Percentiles rank a stretch among this genome's conserved stretches.
Conservation (phyloP, 2,113 vertebrate species). For the Lota lota region DNA sequence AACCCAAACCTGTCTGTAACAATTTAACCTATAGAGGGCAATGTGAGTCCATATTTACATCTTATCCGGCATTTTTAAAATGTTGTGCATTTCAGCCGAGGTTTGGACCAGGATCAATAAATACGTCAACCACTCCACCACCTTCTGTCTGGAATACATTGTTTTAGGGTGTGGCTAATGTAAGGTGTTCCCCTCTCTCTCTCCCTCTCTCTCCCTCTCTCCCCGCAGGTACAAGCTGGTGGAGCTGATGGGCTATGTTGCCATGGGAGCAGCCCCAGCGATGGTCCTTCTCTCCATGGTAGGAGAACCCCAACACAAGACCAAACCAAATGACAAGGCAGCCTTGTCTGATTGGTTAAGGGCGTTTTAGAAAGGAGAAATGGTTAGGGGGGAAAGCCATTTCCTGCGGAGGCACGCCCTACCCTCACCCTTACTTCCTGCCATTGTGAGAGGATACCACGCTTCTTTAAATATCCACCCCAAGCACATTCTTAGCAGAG, state of each 20-base stretch:
- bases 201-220: not conserved
- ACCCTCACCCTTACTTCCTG: conserved; percentile 32
- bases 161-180: too few species aligned
- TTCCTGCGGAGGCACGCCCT: not conserved
- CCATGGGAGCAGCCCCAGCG: conserved; percentile 88
- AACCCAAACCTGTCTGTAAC: too few species aligned
- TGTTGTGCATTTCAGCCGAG: too few species aligned
- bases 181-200: not conserved
- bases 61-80: too few species aligned
- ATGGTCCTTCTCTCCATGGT: conserved; percentile 93
- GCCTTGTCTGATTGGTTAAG: not conserved
- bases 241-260: conserved; percentile 85
- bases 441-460: conserved; percentile 11
- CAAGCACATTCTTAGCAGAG: too few species aligned
- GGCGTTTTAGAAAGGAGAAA: not conserved
- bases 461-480: too few species aligned
- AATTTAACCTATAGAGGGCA: too few species aligned
- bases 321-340: not conserved
- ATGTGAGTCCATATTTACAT: too few species aligned
- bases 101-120: too few species aligned
- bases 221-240: conserved; percentile 86
- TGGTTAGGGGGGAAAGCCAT: not conserved
- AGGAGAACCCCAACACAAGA: conserved; percentile 46
- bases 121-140: too few species aligned
- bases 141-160: too few species aligned